A percentile compares a stretch with the other conserved stretches of the same genome.
Conservation (phyloP, 2,113 vertebrate genomes). For the Periophthalmodon schlosseri region DNA sequence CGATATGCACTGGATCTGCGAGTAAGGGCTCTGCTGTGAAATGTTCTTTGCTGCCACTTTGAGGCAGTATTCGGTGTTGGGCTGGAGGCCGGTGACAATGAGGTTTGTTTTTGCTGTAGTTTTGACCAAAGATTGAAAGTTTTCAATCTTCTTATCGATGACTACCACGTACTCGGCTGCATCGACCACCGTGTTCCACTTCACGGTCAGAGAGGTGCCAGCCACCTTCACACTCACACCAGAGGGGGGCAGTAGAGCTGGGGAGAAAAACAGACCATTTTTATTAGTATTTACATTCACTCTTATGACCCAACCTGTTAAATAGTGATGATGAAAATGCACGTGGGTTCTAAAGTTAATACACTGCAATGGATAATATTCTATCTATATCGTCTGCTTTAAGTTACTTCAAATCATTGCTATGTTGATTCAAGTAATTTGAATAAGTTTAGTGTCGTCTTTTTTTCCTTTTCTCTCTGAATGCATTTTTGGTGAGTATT, state of each 20-base stretch:
- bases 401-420: no score
- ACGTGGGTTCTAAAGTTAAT: no score
- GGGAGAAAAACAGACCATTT: background rate
- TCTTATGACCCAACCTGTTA: no score
- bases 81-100: background rate
- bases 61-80: background rate
- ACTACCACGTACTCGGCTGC: background rate
- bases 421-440: no score
- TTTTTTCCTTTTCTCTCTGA: no score
- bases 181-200: background rate
- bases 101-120: background rate
- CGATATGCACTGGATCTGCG: background rate
- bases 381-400: no score
- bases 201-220: background rate
- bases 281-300: background rate
- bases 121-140: background rate
- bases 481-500: no score
- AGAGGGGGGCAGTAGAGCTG: slow-evolving; percentile 26
- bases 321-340: no score
- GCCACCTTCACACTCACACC: background rate
- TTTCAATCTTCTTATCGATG: background rate
- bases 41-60: background rate
- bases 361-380: no score
- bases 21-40: background rate
- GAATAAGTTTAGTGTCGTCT: no score